Conservation (phyloP, 1,140 invertebrate genomes). For the Drosophila lacteicornis region DNA sequence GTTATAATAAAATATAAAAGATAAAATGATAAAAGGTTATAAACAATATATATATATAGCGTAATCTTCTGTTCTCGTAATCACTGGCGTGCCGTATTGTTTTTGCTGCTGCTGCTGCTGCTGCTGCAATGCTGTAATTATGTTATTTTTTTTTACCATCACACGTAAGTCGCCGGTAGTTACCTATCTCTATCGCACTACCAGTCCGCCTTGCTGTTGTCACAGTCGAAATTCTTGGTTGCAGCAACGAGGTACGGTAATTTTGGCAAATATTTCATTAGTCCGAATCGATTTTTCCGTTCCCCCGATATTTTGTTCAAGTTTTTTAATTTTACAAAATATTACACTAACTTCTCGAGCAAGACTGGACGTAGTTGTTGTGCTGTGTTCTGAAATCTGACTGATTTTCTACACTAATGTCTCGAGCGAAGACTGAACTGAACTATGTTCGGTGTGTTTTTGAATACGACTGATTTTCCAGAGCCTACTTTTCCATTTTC, state of each 20-base stretch:
- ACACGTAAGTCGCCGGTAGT: constrained; percentile 62
- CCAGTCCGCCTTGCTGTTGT: background rate
- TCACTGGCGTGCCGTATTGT: constrained; percentile 66
- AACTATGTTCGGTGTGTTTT: background rate
- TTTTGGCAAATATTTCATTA: constrained; percentile 44
- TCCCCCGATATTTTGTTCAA: background rate
- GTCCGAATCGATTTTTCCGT: constrained; percentile 63
- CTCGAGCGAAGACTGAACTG: background rate
- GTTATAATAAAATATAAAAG: constrained; percentile 1
- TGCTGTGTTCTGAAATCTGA: no score
- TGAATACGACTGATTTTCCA: constrained; percentile 20
- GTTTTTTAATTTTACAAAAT: no score
- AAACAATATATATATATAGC: constrained; percentile 52
- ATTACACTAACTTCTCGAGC: no score
- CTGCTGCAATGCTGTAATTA: constrained; percentile 55
- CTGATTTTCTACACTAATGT: constrained; percentile 1
- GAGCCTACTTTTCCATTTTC: constrained; percentile 60
- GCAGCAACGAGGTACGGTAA: constrained; percentile 19
- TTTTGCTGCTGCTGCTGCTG: constrained; percentile 4
- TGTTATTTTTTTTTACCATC: constrained; percentile 62
- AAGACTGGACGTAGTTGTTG: no score
- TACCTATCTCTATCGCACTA: constrained; percentile 10
- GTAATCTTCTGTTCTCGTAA: constrained; percentile 45
- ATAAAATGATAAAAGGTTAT: no score
- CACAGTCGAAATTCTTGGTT: constrained; percentile 19